These are phyloP conservation scores for Lepeophtheirus salmonis DNA, from an alignment of 1,140 invertebrate genomes.

Conservation along the genomic window DNA sequence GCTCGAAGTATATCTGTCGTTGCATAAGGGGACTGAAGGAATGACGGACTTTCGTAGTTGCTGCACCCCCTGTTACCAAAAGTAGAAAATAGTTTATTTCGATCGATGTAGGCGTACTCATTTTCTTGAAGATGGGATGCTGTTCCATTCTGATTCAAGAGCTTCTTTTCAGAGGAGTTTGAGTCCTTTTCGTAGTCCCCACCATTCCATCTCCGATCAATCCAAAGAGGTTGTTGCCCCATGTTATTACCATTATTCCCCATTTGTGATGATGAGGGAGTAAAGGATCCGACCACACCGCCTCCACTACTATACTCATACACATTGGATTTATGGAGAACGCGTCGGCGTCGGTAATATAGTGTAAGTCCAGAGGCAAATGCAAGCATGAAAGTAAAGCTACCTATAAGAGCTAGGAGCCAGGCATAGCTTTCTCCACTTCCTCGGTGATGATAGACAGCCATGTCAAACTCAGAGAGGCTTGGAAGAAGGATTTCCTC, in stretches of 20 bases:
- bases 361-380: not conserved
- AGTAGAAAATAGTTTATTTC: constrained; percentile 4
- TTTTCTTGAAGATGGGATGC: not conserved
- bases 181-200: constrained; percentile 3
- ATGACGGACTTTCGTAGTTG: not conserved
- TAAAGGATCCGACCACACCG: no score
- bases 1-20: constrained; percentile 14
- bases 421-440: constrained; percentile 3
- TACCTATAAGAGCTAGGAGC: constrained; percentile 4
- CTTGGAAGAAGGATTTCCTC: not conserved
- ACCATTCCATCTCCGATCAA: constrained; percentile 8
- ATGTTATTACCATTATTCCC: not conserved
- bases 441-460: not conserved
- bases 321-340: not conserved
- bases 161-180: constrained; percentile 11
- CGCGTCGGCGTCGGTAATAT: constrained; percentile 8
- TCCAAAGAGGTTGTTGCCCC: constrained; percentile 7
- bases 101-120: constrained; percentile 18
- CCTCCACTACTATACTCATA: no score
- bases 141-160: not conserved
- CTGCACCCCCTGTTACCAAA: not conserved
- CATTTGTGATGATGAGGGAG: not conserved
- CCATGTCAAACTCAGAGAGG: not conserved
- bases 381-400: constrained; percentile 4
- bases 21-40: constrained; percentile 7